Evolutionary conservation across 2,113 vertebrate genomes (phyloP).

Genomic region (Silurus meridionalis): DNA sequence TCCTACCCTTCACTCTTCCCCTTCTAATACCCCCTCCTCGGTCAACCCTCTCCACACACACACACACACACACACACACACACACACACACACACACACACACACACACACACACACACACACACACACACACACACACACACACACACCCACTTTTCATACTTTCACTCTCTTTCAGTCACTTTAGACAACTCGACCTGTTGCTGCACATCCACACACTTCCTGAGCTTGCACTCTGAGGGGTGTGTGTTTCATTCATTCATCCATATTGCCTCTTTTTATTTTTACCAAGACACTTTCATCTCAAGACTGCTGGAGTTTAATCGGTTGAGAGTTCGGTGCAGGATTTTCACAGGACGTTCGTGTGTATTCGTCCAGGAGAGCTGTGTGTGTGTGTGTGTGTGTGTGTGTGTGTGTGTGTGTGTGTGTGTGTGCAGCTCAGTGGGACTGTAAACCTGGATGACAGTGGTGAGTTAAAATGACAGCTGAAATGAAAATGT

Average conservation of each 20-base stretch:
- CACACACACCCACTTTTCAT: conserved; percentile 26
- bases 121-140: too few species aligned
- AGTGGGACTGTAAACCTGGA: background rate
- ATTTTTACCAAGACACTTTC: background rate
- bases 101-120: too few species aligned
- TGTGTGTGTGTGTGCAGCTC: background rate
- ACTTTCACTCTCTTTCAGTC: conserved; percentile 32
- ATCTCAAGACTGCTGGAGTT: conserved; percentile 27
- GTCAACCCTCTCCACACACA: background rate
- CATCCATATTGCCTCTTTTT: background rate
- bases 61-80: too few species aligned
- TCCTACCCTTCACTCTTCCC: background rate
- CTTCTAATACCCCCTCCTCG: background rate
- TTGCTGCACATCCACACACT: conserved; percentile 63
- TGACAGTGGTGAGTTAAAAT: conserved; percentile 42
- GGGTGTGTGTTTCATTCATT: conserved; percentile 62
- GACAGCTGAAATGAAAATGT: background rate
- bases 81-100: too few species aligned
- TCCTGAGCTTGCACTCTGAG: conserved; percentile 38
- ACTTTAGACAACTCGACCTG: conserved; percentile 57
- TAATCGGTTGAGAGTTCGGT: conserved; percentile 1
- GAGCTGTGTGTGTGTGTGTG: background rate
- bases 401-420: background rate
- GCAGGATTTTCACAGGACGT: conserved; percentile 4
- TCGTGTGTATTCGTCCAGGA: background rate